phyloP scores from a whole-genome alignment of 2,888 invertebrate species.

The Leucophenga montana region DNA sequence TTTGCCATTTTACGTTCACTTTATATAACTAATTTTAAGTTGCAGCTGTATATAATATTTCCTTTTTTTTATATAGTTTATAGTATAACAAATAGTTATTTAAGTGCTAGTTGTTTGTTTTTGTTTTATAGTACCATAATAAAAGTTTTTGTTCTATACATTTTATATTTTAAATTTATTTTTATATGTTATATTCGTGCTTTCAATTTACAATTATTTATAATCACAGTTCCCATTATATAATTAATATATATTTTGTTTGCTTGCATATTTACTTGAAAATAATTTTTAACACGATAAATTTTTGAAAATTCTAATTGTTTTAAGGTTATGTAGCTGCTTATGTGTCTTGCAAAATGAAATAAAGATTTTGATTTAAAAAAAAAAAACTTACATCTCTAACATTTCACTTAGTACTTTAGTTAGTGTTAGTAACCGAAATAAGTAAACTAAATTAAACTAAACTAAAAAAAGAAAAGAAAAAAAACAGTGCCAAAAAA shows the following conservation, averaged over 20 bases:
- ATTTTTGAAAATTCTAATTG: constrained; percentile 13
- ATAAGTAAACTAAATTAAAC: no score
- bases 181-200: constrained; percentile 32
- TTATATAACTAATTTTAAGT: constrained; percentile 28
- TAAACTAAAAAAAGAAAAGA: not conserved
- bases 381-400: no score
- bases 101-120: not conserved
- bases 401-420: no score
- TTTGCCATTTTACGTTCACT: no score
- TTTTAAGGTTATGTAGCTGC: no score
- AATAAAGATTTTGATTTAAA: not conserved
- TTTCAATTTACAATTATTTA: constrained; percentile 55
- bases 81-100: constrained; percentile 16
- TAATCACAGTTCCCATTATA: constrained; percentile 63
- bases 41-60: constrained; percentile 24
- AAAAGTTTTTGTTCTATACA: constrained; percentile 45
- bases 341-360: no score
- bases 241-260: constrained; percentile 30
- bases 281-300: constrained; percentile 10
- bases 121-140: constrained; percentile 46
- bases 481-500: constrained; percentile 1
- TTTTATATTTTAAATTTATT: constrained; percentile 33
- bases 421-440: no score
- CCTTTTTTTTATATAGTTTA: not conserved
- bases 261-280: constrained; percentile 31